Base-by-base conservation (phyloP, 2,888 invertebrate species). In the Tipula confusa region DNA sequence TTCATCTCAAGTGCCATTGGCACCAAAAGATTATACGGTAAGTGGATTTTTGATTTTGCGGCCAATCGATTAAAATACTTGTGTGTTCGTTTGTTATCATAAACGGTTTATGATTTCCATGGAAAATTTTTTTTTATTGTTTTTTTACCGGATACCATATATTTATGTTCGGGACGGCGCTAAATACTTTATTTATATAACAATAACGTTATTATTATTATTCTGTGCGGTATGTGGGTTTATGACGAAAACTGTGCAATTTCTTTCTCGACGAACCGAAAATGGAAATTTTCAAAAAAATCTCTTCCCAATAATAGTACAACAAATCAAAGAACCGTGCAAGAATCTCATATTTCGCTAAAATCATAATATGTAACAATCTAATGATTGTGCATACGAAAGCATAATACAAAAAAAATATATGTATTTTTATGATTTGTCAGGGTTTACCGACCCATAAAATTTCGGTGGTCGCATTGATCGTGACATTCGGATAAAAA, bases 1-100 rank as follows among this genome's bases (percentile, higher is more conserved):
- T 86, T 87, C 89, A 84, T 89, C 89, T 84, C 87, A 89, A 84
- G 89, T 89, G 87, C 89, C 89, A 83, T 85, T 89, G 86, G 87
- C 89, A 85, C 87, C 88, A 84, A 86, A 87, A 15, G 87, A 88
- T 86, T 89, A 89, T 85, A 87, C 88, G 85, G 89, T 89, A 89
- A 89, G 89, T 89, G 87, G n/a, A n/a, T n/a, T n/a, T n/a, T n/a
- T n/a, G n/a, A n/a, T n/a, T 79, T 38, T 29, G 24, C 43, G 9
- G 15, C 15, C 5, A 18, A 48, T 48, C 48, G 48, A 48, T 64
- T 64, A 36, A 33, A 33, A 28, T 36, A 15, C 3, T 38, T 38
- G 11, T 24, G 2, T 64, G 64, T 36, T 82, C 38, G 13, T 38
- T 81, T 18, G 31, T 31, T 82, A 31, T 82, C 33, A 5, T 4